These are phyloP conservation scores for Orthonyx spaldingii DNA, from an alignment of 2,113 vertebrate species.

Conservation along the genomic window DNA sequence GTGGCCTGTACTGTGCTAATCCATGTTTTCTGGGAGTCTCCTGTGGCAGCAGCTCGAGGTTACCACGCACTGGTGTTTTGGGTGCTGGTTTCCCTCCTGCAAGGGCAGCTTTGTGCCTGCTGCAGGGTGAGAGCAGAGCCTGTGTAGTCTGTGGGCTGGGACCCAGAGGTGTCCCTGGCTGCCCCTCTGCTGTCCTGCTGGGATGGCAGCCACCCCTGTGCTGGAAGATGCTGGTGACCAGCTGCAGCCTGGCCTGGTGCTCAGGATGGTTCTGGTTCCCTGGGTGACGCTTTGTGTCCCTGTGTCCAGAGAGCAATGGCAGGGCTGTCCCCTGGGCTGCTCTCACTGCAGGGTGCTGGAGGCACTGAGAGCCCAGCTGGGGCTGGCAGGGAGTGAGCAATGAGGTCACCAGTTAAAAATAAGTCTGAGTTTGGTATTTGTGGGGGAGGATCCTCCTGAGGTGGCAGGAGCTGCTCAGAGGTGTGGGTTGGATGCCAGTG, in stretches of 20 bases:
- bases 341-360: not conserved
- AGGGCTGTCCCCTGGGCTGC: not conserved
- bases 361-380: not conserved
- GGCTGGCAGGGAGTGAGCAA: not conserved
- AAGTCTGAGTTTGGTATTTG: not conserved
- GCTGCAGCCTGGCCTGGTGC: not conserved
- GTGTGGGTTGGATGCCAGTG: not conserved
- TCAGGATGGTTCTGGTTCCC: rapidly evolving
- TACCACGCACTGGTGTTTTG: rapidly evolving
- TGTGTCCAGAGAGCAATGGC: rapidly evolving
- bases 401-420: not conserved
- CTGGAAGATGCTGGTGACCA: not conserved
- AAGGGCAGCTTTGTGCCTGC: not conserved
- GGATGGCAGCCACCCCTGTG: not conserved
- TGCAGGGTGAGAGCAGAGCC: not conserved
- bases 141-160: not conserved
- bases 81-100: not conserved
- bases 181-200: not conserved
- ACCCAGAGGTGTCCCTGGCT: not conserved
- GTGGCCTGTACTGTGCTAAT: not conserved
- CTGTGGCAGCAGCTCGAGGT: not conserved
- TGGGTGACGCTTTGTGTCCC: not conserved
- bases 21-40: not conserved
- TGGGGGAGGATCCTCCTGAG: not conserved
- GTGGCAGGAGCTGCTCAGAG: not conserved